These are phyloP conservation scores for Crotalus tigris DNA, from an alignment of 2,113 vertebrate genomes.

Conservation along the genomic window DNA sequence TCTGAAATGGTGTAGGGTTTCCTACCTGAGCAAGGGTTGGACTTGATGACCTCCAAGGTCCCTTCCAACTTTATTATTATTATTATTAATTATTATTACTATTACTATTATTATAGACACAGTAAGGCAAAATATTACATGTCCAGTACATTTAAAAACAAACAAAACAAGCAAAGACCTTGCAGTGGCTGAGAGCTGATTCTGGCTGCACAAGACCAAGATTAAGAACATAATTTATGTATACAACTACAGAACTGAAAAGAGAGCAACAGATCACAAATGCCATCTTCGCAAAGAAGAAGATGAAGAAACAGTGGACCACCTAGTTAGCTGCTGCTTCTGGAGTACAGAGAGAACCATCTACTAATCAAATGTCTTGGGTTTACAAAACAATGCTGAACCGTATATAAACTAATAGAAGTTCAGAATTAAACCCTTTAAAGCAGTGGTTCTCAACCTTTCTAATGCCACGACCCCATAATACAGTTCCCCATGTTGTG, in stretches of 20 bases:
- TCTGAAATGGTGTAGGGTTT: too few relatives aligned
- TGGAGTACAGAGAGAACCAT: neutral
- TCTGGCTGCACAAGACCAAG: too few relatives aligned
- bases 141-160: neutral
- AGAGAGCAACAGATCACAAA: too few relatives aligned
- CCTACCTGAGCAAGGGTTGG: too few relatives aligned
- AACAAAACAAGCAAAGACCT: too few relatives aligned
- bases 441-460: neutral
- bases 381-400: neutral
- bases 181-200: too few relatives aligned
- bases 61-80: too few relatives aligned
- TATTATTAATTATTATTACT: too few relatives aligned
- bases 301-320: neutral
- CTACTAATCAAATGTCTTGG: neutral
- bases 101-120: neutral
- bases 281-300: neutral
- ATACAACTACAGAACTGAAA: neutral
- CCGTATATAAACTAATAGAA: neutral
- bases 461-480: too few relatives aligned
- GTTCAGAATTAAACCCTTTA: neutral
- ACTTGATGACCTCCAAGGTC: too few relatives aligned
- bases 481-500: too few relatives aligned
- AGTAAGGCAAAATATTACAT: neutral
- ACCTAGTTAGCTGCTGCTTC: neutral
- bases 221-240: neutral